These are phyloP conservation scores for Mus pahari DNA, from an alignment of 2,113 vertebrate species.

Conservation along the genomic window DNA sequence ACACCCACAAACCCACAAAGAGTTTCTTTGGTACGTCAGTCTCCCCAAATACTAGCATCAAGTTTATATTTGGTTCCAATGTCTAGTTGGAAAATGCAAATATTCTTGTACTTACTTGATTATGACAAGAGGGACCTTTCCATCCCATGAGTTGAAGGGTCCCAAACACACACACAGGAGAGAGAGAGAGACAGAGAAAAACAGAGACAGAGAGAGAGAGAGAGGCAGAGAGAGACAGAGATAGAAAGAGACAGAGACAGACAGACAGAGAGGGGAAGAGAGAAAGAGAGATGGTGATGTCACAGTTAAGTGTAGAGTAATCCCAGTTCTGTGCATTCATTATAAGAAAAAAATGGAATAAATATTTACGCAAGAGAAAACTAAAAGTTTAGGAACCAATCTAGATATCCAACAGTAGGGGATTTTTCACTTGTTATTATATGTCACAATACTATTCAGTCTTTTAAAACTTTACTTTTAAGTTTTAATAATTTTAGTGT, in stretches of 20 bases:
- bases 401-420: neutral
- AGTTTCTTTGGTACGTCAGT: neutral
- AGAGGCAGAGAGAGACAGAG: too few relatives aligned
- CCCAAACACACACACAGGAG: neutral
- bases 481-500: neutral
- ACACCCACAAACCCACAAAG: neutral
- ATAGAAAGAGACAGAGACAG: neutral
- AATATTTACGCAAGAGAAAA: conserved; percentile 1
- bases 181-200: too few relatives aligned
- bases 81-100: neutral
- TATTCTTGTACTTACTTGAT: neutral
- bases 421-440: neutral
- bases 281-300: neutral
- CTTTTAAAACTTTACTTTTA: neutral
- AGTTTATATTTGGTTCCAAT: conserved; percentile 10
- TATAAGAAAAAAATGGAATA: neutral
- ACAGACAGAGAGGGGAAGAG: neutral
- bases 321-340: neutral
- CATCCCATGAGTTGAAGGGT: neutral
- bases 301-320: neutral
- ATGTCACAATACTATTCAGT: neutral
- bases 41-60: neutral
- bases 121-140: neutral
- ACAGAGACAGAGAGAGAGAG: too few relatives aligned
- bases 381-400: neutral